Base-by-base conservation (phyloP, 2,113 vertebrate genomes). In the Nerophis lumbriciformis region DNA sequence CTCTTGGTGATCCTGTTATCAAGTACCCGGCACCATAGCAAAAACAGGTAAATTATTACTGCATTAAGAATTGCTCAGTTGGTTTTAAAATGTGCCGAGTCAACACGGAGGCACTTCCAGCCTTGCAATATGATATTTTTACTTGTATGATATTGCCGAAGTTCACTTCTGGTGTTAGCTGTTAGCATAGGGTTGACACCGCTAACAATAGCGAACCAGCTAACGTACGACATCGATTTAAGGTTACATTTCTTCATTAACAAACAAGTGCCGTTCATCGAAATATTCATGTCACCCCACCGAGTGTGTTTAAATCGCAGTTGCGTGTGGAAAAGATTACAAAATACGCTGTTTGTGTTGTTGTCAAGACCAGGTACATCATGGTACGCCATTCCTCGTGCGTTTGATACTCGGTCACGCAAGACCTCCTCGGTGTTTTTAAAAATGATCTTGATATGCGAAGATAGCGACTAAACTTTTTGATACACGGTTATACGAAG, bases 21-120 rank as follows among this genome's bases (percentile, higher is more conserved):
- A 0, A 56, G 28, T 8, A 44, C 28, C 48, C 55, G 56, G 47
- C 36, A 60, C 47, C 49, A 44, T 53, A 63, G 63, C 70, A 69
- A 71, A 59, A 72, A 75, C 80, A 83, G 80, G 84, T 81, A 76
- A 70, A 47, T 11, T 7, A 53, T 36, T 15, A 6, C 42, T 62
- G 21, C 1, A 39, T 6, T 1, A 21, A 48, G 15, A 36, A 44
- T 28, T 36, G 5, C 2, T 19, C 37, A 11, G 6, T 6, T 14
- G 9, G 1, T 42, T 0, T 8, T 44, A 1, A 45, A 12, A 5
- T 19, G 8, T 21, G 12, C 2, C 14, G 12, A n/a, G 45, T 54
- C 36, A 8, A 35, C 1, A 1, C 1, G 1, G 19, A 9, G 0
- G 5, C 8, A 14, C 7, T 51, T 2, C 1, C 19, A 54, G 13